phyloP scores from a whole-genome alignment of 2,888 invertebrate species.

The Pseudoips prasinana region DNA sequence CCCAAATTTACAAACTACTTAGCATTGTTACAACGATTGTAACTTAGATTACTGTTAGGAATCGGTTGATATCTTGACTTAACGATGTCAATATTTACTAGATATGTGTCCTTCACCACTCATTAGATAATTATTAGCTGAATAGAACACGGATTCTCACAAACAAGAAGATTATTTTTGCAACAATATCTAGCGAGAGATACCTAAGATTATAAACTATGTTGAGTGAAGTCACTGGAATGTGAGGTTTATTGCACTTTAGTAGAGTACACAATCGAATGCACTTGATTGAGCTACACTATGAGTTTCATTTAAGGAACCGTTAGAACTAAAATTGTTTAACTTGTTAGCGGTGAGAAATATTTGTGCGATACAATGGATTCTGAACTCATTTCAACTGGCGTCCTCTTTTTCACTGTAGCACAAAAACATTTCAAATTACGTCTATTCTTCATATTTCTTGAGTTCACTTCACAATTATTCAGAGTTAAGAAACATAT shows the following conservation, averaged over 20 bases:
- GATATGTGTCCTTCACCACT: slow-evolving; percentile 29
- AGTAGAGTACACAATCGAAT: slow-evolving; percentile 30
- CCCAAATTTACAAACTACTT: slow-evolving; percentile 59
- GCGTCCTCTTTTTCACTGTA: slow-evolving; percentile 2
- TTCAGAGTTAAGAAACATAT: too few species aligned
- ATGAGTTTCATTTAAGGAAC: slow-evolving; percentile 44
- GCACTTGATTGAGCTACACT: slow-evolving; percentile 29
- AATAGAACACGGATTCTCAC: slow-evolving; percentile 36
- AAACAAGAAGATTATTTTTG: slow-evolving; percentile 42
- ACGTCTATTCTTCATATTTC: too few species aligned
- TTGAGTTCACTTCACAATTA: too few species aligned
- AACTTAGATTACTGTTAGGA: slow-evolving; percentile 20
- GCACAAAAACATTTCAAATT: too few species aligned
- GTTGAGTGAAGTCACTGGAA: slow-evolving; percentile 13
- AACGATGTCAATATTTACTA: slow-evolving; percentile 44
- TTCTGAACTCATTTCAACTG: slow-evolving; percentile 28
- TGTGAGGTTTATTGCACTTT: slow-evolving; percentile 28
- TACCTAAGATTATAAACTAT: slow-evolving; percentile 25
- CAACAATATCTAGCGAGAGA: slow-evolving; percentile 27
- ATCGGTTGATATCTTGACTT: slow-evolving; percentile 21
- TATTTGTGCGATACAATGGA: slow-evolving; percentile 34
- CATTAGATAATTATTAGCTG: slow-evolving; percentile 36
- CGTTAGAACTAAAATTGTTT: slow-evolving; percentile 48
- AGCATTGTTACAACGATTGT: slow-evolving; percentile 43
- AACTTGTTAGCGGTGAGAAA: slow-evolving; percentile 39